Base-by-base conservation (phyloP, 2,888 invertebrate species). In the Eutolmus rufibarbis region DNA sequence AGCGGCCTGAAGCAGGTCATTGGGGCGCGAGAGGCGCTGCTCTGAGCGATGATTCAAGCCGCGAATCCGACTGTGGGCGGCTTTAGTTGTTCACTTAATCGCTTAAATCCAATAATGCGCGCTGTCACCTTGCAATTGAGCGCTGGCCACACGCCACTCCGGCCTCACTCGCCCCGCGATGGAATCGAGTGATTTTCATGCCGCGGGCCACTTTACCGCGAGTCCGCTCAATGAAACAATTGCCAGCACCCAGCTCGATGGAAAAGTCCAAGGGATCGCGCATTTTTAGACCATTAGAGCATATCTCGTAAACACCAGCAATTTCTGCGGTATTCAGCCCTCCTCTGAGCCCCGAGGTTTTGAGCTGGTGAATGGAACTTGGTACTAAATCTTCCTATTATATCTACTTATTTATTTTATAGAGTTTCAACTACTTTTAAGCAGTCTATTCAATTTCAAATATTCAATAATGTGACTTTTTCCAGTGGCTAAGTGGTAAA, bases 31-130 rank as follows among this genome's bases (percentile, higher is more conserved):
- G 23, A 37, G 37, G 12, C 43, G 14, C 43, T 82, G 23, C 66
- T 66, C 37, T 28, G 19, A 40, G 34, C 82, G 82, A 82, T 82
- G 82, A 82, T 82, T 82, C 82, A 82, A 66, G 57, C 40, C 37
- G 66, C 51, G n/a, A 3, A 12, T 66, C 28, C 8, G 66, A 66
- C 34, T 37, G 82, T 82, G 82, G 82, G 82, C 66, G 82, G 28
- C 37, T 82, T 82, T 66, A 34, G 57, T 82, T 82, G 23, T 82
- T 82, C 82, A 34, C 56, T 82, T 82, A 82, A 82, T 82, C 82
- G 82, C 82, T 82, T 82, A 82, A 57, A 82, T 82, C 14, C 66
- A 66, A 82, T 82, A 82, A 82, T 82, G 40, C 37, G 66, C 34
- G 19, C 82, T 82, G 57, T 82, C 66, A 82, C 82, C 82, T 82